These are phyloP conservation scores for Taxidea taxus DNA, from an alignment of 2,113 vertebrate genomes.

Conservation along the genomic window DNA sequence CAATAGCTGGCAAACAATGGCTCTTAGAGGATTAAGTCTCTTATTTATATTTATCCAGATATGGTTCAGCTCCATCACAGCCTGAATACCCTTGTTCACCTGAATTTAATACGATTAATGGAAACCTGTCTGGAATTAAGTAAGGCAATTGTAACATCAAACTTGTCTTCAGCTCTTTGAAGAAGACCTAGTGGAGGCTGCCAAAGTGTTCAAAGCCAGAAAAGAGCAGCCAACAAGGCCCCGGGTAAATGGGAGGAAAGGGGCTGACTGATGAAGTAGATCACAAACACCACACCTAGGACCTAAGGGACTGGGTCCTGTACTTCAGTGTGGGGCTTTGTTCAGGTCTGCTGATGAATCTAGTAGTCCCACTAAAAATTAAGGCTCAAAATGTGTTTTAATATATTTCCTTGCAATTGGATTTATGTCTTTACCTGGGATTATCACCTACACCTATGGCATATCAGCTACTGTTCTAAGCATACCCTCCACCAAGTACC, in stretches of 20 bases:
- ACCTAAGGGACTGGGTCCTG: neutral
- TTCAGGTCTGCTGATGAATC: neutral
- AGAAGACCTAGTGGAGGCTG: neutral
- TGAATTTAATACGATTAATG: constrained; percentile 61
- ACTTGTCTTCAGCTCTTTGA: constrained; percentile 52
- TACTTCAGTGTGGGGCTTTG: neutral
- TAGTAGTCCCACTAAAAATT: neutral
- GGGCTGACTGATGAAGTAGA: neutral
- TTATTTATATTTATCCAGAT: constrained; percentile 62
- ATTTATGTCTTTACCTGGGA: neutral
- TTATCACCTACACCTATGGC: neutral
- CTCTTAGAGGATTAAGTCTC: constrained; percentile 51
- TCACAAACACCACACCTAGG: neutral
- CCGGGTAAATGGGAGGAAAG: neutral
- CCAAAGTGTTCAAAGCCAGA: constrained; percentile 51
- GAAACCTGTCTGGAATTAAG: constrained; percentile 64
- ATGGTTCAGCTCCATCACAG: constrained; percentile 48
- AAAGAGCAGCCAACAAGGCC: constrained; percentile 18
- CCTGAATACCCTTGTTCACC: constrained; percentile 70
- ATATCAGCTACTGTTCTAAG: neutral
- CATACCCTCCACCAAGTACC: neutral
- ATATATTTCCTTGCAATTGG: neutral
- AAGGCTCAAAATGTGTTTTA: neutral
- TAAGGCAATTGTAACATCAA: neutral
- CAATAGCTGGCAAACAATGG: neutral